phyloP scores from a whole-genome alignment of 37 sponge, comb jelly and placozoan genomes.

The Haliclona indistincta region DNA sequence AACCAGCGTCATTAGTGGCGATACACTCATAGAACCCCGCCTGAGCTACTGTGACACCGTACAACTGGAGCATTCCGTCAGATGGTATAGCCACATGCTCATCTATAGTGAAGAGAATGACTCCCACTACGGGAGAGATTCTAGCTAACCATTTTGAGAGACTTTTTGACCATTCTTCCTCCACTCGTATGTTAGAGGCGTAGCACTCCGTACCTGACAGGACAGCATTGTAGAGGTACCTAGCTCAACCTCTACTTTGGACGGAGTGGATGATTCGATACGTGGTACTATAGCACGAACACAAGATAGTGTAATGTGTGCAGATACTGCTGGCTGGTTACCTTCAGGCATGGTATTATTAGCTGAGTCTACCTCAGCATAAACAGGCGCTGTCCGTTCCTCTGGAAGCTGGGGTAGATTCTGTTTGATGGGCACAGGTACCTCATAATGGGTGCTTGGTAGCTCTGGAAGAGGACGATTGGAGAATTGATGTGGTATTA shows the following conservation, averaged over 20 bases:
- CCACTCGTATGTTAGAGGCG: slow-evolving; percentile 29
- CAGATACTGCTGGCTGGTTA: too few species aligned
- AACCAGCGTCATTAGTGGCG: slow-evolving; percentile 3
- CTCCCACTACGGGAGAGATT: not conserved
- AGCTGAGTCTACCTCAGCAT: too few species aligned
- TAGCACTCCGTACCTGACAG: slow-evolving; percentile 1
- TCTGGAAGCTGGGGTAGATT: too few species aligned
- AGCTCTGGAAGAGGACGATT: not conserved
- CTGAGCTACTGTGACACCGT: slow-evolving; percentile 4
- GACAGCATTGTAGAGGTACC: slow-evolving; percentile 7
- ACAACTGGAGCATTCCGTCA: slow-evolving; percentile 43
- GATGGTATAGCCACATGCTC: slow-evolving; percentile 10
- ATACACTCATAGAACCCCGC: slow-evolving; percentile 39
- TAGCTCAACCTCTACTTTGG: not conserved
- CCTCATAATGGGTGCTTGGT: not conserved
- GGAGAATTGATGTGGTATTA: not conserved
- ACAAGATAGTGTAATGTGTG: too few species aligned
- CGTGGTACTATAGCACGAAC: not conserved
- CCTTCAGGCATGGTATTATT: too few species aligned
- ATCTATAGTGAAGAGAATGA: not conserved
- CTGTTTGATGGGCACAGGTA: too few species aligned
- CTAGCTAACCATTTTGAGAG: slow-evolving; percentile 6
- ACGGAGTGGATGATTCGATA: not conserved
- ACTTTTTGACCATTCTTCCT: slow-evolving; percentile 19
- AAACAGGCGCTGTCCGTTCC: too few species aligned